These are phyloP conservation scores for Forbesichthys agassizii DNA, from an alignment of 2,113 vertebrate species.

Conservation along the genomic window DNA sequence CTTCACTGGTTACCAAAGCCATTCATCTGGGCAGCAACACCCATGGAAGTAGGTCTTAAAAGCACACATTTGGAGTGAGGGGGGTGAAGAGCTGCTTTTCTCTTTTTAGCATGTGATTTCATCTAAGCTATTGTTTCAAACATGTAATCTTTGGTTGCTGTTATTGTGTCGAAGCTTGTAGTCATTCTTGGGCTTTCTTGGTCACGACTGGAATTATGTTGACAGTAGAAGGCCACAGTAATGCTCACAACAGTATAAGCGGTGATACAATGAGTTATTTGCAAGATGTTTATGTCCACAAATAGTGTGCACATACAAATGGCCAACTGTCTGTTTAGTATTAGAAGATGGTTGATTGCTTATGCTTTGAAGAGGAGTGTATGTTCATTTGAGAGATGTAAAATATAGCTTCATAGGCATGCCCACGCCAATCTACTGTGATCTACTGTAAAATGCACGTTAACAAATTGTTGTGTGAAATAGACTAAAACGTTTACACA, in stretches of 20 bases:
- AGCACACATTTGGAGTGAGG: too few species aligned
- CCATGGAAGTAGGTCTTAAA: too few species aligned
- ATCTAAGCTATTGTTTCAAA: too few species aligned
- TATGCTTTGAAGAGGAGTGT: constrained; percentile 12
- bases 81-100: too few species aligned
- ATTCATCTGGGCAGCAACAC: too few species aligned
- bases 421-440: constrained; percentile 6
- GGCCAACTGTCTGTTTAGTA: not conserved
- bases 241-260: not conserved
- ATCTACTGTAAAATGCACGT: constrained; percentile 17
- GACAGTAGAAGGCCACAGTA: not conserved
- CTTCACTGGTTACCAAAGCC: too few species aligned
- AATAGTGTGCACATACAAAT: not conserved
- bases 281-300: not conserved
- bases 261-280: not conserved
- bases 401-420: constrained; percentile 15
- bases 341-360: not conserved
- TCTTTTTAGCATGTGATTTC: too few species aligned
- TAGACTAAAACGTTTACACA: not conserved
- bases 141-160: too few species aligned
- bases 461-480: constrained; percentile 16
- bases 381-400: constrained; percentile 27
- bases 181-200: not conserved
- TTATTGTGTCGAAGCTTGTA: not conserved
- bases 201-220: not conserved